A percentile compares a stretch with the other conserved stretches of the same genome.
Evolutionary conservation across 2,797 vertebrate genomes (phyloP).

Genomic region (Rachycentron canadum): DNA sequence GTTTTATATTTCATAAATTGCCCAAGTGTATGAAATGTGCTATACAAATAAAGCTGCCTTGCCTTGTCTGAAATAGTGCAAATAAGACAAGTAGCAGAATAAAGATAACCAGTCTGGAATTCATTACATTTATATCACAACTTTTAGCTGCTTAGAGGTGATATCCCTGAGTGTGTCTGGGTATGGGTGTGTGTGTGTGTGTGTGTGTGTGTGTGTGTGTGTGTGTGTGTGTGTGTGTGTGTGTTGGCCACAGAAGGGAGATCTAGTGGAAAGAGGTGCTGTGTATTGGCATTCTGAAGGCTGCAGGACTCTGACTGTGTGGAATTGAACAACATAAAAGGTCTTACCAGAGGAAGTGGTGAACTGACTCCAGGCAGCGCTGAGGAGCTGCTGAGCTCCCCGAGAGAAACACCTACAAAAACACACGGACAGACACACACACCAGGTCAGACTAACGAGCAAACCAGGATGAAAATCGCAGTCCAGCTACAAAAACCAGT

Average conservation of each 20-base stretch:
- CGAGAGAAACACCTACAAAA: conserved; percentile 73
- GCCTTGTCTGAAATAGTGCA: no score
- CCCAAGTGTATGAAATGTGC: no score
- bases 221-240: conserved; percentile 28
- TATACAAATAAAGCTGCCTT: no score
- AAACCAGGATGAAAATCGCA: conserved; percentile 26
- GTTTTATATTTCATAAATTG: no score
- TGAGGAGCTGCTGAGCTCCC: conserved; percentile 72
- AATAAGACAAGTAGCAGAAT: conserved; percentile 12
- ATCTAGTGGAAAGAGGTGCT: conserved; percentile 13
- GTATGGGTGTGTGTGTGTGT: conserved; percentile 18
- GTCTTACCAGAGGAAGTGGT: conserved; percentile 79
- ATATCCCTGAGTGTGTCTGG: conserved; percentile 26
- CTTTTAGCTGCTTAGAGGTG: background rate
- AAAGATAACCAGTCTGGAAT: conserved; percentile 30
- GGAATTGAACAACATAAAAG: conserved; percentile 52
- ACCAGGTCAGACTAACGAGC: conserved; percentile 36
- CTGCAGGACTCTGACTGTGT: conserved; percentile 43
- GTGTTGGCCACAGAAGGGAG: conserved; percentile 19
- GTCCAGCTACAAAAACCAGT: background rate
- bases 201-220: conserved; percentile 31
- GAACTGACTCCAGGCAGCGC: conserved; percentile 70
- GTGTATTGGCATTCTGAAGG: conserved; percentile 45
- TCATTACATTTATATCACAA: conserved; percentile 34
- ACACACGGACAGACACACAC: conserved; percentile 26